Percentiles rank a stretch among this genome's conserved stretches.
Evolutionary conservation across 2,888 invertebrate genomes (phyloP).

Genomic region (Drosophila pullipes): DNA sequence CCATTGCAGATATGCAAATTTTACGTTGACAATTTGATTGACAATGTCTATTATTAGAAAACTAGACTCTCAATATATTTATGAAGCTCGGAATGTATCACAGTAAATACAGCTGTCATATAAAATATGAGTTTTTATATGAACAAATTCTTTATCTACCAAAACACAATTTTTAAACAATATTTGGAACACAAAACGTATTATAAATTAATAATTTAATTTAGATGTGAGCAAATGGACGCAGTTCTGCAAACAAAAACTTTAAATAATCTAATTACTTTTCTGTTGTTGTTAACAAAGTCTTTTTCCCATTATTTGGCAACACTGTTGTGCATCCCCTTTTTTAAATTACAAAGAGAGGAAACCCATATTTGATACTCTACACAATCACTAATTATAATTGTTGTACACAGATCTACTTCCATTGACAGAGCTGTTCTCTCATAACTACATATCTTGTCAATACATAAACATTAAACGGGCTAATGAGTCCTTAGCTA

Average conservation of each 20-base stretch:
- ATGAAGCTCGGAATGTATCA: not conserved
- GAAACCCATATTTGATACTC: not conserved
- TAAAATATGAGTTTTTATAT: not conserved
- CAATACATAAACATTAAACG: conserved; percentile 67
- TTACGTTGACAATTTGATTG: not conserved
- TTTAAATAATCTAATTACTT: not conserved
- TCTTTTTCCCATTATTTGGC: not conserved
- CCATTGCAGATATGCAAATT: not conserved
- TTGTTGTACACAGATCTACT: conserved; percentile 50
- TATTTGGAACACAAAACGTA: not conserved
- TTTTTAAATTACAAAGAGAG: not conserved
- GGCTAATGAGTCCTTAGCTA: conserved; percentile 7
- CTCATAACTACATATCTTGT: conserved; percentile 44
- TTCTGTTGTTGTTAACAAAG: not conserved
- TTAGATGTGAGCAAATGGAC: not conserved
- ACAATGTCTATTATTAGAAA: not conserved
- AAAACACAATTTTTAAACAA: not conserved
- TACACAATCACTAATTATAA: not conserved
- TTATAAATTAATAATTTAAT: not conserved
- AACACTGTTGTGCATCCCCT: not conserved
- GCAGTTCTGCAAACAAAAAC: too few relatives aligned
- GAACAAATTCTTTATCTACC: too few relatives aligned
- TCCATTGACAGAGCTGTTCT: conserved; percentile 46
- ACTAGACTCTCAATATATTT: not conserved
- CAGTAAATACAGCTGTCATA: not conserved